These are phyloP conservation scores for Argopecten irradians DNA, from an alignment of 1,140 invertebrate genomes.

Conservation along the genomic window DNA sequence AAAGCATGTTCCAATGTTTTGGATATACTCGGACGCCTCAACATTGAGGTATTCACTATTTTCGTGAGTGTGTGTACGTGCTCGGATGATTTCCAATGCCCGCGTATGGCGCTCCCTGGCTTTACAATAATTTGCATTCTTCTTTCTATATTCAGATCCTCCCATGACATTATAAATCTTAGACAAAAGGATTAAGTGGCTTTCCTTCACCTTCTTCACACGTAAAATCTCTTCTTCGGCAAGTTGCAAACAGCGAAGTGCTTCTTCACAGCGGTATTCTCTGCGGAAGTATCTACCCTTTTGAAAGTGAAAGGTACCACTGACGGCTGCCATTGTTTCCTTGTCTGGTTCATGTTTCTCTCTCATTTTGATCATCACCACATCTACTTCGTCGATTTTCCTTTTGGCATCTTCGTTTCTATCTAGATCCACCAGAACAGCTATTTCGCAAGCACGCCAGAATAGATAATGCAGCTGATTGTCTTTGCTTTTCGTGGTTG, in stretches of 20 bases:
- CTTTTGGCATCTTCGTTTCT: constrained; percentile 1
- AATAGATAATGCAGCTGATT: neutral
- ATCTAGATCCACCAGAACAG: neutral
- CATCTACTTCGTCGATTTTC: neutral
- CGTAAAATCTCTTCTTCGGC: neutral
- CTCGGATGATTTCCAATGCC: neutral
- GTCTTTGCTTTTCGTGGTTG: neutral
- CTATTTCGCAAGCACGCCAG: neutral
- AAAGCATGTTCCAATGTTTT: neutral
- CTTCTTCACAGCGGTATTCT: neutral
- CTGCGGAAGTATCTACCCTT: neutral
- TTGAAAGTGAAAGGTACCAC: neutral
- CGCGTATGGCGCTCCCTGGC: neutral
- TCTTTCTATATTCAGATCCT: neutral
- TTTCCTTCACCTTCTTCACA: neutral
- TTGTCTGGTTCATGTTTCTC: neutral
- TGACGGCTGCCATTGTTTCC: neutral
- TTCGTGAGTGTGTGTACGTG: too few relatives aligned
- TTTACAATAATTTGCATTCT: neutral
- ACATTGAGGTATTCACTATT: neutral
- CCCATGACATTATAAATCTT: neutral
- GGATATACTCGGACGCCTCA: neutral
- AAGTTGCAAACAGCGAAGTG: neutral
- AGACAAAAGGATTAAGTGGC: neutral
- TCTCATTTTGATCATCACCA: neutral